These are phyloP conservation scores for Geotrypetes seraphini DNA, from an alignment of 2,797 vertebrate species.

Conservation along the genomic window DNA sequence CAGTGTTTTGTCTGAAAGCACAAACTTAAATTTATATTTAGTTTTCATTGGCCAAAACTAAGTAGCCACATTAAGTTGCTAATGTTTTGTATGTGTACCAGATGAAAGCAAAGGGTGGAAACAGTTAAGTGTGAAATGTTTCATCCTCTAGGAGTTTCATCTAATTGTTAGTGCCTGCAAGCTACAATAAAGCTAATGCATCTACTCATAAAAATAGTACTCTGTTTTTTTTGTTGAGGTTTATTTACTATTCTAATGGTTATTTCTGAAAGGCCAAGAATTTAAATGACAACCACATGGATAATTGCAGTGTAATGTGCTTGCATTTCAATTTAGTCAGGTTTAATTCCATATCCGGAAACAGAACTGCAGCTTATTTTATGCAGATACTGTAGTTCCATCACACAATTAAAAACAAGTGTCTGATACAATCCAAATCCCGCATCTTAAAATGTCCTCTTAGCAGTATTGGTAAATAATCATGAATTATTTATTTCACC, in stretches of 20 bases:
- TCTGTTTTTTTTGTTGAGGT: constrained; percentile 20
- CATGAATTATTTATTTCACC: background rate
- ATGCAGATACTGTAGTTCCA: background rate
- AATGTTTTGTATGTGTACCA: constrained; percentile 10
- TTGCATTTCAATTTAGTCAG: constrained; percentile 27
- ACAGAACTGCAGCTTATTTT: constrained; percentile 7
- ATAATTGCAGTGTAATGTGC: constrained; percentile 16
- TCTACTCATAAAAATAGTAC: constrained; percentile 24
- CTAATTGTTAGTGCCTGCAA: constrained; percentile 25
- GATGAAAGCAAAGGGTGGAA: constrained; percentile 16
- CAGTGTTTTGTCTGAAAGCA: constrained; percentile 1
- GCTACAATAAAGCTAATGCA: constrained; percentile 28
- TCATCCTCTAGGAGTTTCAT: constrained; percentile 22
- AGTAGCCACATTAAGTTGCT: constrained; percentile 8
- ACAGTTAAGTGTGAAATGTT: constrained; percentile 23
- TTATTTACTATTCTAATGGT: constrained; percentile 27
- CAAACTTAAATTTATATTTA: constrained; percentile 12
- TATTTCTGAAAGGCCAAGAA: constrained; percentile 18
- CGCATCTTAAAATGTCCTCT: background rate
- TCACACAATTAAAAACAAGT: constrained; percentile 1
- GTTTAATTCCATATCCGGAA: constrained; percentile 18
- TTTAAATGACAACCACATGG: constrained; percentile 19
- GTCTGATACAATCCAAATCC: background rate
- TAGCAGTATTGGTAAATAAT: background rate
- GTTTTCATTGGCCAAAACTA: constrained; percentile 18